Evolutionary conservation across 2,888 invertebrate genomes (phyloP), one percentile per base, ranked within the genome.

Genomic region (Empis stercorea): DNA sequence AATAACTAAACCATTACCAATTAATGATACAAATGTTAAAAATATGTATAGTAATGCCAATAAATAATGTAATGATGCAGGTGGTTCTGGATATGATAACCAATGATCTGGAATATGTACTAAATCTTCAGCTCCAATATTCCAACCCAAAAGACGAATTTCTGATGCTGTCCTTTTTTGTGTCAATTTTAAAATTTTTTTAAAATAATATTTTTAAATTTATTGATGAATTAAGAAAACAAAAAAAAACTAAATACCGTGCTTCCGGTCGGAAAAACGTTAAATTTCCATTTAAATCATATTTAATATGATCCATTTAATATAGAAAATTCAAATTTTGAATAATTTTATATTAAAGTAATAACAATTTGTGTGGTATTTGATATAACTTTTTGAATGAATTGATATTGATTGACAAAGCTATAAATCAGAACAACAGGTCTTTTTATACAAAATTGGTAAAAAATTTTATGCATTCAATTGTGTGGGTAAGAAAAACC

Each of bases 1-100:
- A 55, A 89, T 79, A 52, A 91, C 89, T 44, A 88, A 71, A 52
- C 89, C 89, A 66, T 91, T 91, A 51, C 91, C 89, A 36, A 83
- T 65, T 10, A 84, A 68, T 5, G 87, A 78, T 45, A 84, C 72
- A 39, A 84, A 73, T 38, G 81, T 81, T 59, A 87, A 84, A 59
- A 80, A 80, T 45, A 79, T 75, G 62, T 89, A 89, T 23, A 88
- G 71, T 16, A 87, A 72, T 6, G 82, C 87, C 42, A 89, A 72
- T 4, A 87, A 75, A 53, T 87, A 85, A 68, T 89, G 85, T 57
- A 87, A 74, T 45, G 86, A 81, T 51, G 82, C 84, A 48, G 86
- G 85, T 1, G 89, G 88, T 60, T 87, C 87, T 5, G 80, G 78
- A 67, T 78, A 87, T 32, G 75, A 71, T 30, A 87, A 72, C 89